These are phyloP conservation scores for Chromobotia macracanthus DNA, from an alignment of 2,797 vertebrate species.

Conservation along the genomic window DNA sequence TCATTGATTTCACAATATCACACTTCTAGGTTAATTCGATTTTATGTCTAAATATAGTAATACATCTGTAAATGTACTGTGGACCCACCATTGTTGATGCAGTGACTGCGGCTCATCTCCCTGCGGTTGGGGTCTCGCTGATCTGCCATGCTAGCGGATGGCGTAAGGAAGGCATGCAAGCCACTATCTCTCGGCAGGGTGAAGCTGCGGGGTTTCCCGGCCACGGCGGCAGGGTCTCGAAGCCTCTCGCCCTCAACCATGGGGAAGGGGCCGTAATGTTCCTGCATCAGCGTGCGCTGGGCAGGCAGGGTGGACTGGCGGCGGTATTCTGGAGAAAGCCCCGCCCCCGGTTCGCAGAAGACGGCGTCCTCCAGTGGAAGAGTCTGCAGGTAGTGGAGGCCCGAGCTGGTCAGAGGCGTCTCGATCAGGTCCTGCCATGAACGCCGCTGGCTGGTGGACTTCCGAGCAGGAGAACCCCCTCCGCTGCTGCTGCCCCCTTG, in stretches of 20 bases:
- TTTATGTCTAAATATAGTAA: not conserved
- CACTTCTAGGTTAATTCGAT: no score
- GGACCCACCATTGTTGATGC: slow-evolving; percentile 72
- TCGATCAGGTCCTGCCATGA: slow-evolving; percentile 99
- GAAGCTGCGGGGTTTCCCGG: slow-evolving; percentile 93
- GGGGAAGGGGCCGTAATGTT: slow-evolving; percentile 85
- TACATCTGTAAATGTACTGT: not conserved
- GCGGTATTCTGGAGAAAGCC: slow-evolving; percentile 85
- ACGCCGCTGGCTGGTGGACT: slow-evolving; percentile 92
- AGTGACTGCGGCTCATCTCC: slow-evolving; percentile 75
- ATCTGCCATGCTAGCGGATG: slow-evolving; percentile 80
- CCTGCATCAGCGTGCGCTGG: slow-evolving; percentile 85
- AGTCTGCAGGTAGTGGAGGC: slow-evolving; percentile 96
- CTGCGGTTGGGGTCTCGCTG: slow-evolving; percentile 79
- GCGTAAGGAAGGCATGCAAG: slow-evolving; percentile 87
- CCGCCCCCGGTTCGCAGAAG: slow-evolving; percentile 83
- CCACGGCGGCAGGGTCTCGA: slow-evolving; percentile 71
- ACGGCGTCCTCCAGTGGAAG: slow-evolving; percentile 95
- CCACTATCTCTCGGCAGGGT: slow-evolving; percentile 94
- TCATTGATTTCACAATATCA: not conserved
- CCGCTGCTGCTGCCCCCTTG: slow-evolving; percentile 83
- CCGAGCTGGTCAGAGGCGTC: slow-evolving; percentile 93
- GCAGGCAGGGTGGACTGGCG: slow-evolving; percentile 86
- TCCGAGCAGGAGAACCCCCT: slow-evolving; percentile 88
- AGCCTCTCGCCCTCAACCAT: slow-evolving; percentile 82